A percentile compares a stretch with the other conserved stretches of the same genome.
phyloP scores from a whole-genome alignment of 1,140 invertebrate species.

The Andrena cerasifolii region DNA sequence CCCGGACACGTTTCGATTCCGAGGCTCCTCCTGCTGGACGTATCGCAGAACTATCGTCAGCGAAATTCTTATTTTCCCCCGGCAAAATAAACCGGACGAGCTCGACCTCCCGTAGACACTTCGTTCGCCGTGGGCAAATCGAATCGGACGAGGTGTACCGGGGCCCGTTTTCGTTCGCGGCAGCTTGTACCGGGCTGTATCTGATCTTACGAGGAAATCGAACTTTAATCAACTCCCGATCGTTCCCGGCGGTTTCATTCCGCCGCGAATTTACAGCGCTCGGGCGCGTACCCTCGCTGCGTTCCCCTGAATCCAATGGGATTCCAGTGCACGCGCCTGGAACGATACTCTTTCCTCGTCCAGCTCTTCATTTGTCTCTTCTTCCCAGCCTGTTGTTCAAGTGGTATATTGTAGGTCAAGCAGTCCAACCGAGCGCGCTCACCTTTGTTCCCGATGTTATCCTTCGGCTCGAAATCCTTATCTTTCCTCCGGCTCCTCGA shows the following conservation, averaged over 20 bases:
- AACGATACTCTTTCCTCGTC: too few relatives aligned
- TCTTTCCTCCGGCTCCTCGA: not conserved
- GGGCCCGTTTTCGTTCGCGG: not conserved
- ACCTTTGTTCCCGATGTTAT: constrained; percentile 9
- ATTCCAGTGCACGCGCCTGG: too few relatives aligned
- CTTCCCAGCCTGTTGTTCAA: not conserved
- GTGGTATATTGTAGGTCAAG: constrained; percentile 8
- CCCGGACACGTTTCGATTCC: not conserved
- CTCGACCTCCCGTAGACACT: not conserved
- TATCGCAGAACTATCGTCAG: not conserved
- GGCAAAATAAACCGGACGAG: not conserved
- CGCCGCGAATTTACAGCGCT: too few relatives aligned
- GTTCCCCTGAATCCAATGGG: too few relatives aligned
- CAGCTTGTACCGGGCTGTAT: not conserved
- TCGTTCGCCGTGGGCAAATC: not conserved
- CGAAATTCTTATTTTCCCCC: not conserved
- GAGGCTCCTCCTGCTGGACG: not conserved
- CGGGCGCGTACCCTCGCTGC: too few relatives aligned
- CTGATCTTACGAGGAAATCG: constrained; percentile 1
- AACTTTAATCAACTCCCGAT: constrained; percentile 17
- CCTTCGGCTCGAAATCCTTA: constrained; percentile 2
- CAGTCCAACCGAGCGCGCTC: not conserved
- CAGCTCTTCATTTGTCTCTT: constrained; percentile 9
- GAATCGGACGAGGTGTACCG: not conserved
- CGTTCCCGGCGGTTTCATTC: not conserved